These are phyloP conservation scores for Ichneumoninae sp. DNA, from an alignment of 2,888 invertebrate species.

Conservation along the genomic window DNA sequence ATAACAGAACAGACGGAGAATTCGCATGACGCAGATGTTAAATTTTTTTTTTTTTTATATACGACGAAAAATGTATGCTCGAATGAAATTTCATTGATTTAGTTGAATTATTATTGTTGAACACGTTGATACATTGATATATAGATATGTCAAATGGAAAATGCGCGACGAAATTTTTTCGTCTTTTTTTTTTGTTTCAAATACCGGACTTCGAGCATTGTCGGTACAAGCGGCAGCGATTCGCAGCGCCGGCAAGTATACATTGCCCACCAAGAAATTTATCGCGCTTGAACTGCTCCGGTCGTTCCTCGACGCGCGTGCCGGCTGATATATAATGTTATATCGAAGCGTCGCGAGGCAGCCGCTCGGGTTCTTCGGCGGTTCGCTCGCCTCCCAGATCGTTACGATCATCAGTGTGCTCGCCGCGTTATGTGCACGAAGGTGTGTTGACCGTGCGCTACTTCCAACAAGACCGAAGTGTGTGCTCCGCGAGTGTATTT, in stretches of 20 bases:
- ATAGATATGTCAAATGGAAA: background rate
- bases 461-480: conserved; percentile 26
- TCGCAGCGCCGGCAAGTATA: background rate
- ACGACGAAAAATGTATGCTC: background rate
- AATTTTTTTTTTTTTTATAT: background rate
- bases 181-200: background rate
- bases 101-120: background rate
- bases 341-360: conserved; percentile 42
- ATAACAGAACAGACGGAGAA: background rate
- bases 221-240: background rate
- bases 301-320: conserved; percentile 24
- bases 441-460: conserved; percentile 51
- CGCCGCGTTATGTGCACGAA: conserved; percentile 62
- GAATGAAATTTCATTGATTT: background rate
- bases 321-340: conserved; percentile 27
- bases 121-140: background rate
- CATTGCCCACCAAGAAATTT: conserved; percentile 3
- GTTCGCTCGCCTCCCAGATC: conserved; percentile 54
- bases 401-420: conserved; percentile 62
- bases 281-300: conserved; percentile 3
- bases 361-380: conserved; percentile 26
- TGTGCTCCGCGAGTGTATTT: conserved; percentile 7
- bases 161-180: background rate
- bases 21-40: background rate
- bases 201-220: background rate